phyloP scores from a whole-genome alignment of 2,888 invertebrate genomes.

The Epistrophella euchroma region DNA sequence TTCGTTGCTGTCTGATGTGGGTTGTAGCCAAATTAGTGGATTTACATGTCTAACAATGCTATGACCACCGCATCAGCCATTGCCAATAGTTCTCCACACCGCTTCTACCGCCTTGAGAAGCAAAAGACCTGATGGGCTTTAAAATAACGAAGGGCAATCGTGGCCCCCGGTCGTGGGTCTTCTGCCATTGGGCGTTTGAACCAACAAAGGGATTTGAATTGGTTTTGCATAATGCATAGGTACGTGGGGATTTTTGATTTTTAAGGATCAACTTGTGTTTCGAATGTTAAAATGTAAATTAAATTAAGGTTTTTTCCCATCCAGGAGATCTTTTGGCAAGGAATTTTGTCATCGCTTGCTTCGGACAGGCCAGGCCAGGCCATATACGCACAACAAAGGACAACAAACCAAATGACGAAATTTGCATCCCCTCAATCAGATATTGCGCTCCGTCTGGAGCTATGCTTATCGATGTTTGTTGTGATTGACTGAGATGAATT shows the following conservation, averaged over 20 bases:
- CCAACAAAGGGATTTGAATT: conserved; percentile 67
- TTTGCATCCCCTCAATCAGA: conserved; percentile 71
- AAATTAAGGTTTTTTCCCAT: conserved; percentile 71
- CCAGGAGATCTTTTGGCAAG: conserved; percentile 41
- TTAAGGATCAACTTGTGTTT: conserved; percentile 57
- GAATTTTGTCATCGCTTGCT: conserved; percentile 42
- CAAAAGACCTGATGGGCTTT: conserved; percentile 14
- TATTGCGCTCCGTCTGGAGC: conserved; percentile 17
- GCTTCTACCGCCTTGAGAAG: not conserved
- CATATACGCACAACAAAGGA: conserved; percentile 75
- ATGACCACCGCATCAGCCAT: conserved; percentile 47
- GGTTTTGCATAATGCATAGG: conserved; percentile 72
- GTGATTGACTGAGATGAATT: conserved; percentile 10
- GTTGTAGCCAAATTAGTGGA: conserved; percentile 75
- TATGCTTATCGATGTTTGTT: conserved; percentile 51
- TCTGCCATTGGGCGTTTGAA: conserved; percentile 44
- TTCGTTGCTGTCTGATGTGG: conserved; percentile 68
- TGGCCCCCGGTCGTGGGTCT: conserved; percentile 18
- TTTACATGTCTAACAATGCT: conserved; percentile 75
- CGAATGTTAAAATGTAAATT: conserved; percentile 72
- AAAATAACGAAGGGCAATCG: conserved; percentile 44
- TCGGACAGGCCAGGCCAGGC: conserved; percentile 13
- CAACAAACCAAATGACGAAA: conserved; percentile 53
- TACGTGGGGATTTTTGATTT: conserved; percentile 59
- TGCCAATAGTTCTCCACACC: conserved; percentile 64